Percentiles rank a stretch among this genome's conserved stretches.
Evolutionary conservation across 1,140 invertebrate species (phyloP).

Genomic region (Drosophila suzukii): DNA sequence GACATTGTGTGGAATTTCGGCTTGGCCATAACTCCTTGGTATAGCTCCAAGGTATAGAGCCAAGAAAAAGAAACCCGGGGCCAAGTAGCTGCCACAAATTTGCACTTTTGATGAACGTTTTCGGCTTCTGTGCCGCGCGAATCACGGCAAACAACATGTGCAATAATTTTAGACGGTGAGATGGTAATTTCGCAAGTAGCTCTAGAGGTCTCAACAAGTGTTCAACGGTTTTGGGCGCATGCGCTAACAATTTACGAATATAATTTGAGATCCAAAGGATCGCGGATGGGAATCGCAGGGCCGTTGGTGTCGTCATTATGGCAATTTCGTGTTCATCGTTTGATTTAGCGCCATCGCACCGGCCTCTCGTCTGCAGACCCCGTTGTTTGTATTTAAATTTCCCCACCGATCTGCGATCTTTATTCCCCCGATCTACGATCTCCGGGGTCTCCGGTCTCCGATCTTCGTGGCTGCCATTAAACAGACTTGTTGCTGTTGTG

Average conservation of each 20-base stretch:
- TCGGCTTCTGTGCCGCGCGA: slow-evolving; percentile 54
- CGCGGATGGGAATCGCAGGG: slow-evolving; percentile 9
- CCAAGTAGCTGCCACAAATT: slow-evolving; percentile 68
- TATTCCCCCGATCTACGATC: not conserved
- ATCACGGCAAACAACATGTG: slow-evolving; percentile 62
- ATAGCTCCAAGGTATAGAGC: not conserved
- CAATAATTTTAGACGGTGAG: slow-evolving; percentile 40
- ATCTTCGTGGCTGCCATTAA: slow-evolving; percentile 52
- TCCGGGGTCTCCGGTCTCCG: slow-evolving; percentile 1
- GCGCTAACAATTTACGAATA: slow-evolving; percentile 52
- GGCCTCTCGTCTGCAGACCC: slow-evolving; percentile 14
- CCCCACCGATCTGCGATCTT: slow-evolving; percentile 1
- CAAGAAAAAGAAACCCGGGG: slow-evolving; percentile 8
- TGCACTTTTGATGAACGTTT: slow-evolving; percentile 64
- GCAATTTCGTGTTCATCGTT: slow-evolving; percentile 75
- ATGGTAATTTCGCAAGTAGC: slow-evolving; percentile 53
- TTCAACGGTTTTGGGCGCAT: slow-evolving; percentile 23
- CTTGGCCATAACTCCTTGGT: not conserved
- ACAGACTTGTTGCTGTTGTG: slow-evolving; percentile 60
- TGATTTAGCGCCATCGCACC: slow-evolving; percentile 70
- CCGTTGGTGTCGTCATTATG: slow-evolving; percentile 67
- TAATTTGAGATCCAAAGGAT: slow-evolving; percentile 47
- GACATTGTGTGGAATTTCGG: slow-evolving; percentile 12
- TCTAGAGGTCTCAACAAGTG: slow-evolving; percentile 62
- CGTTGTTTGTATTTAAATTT: slow-evolving; percentile 71